These are phyloP conservation scores for Tonatia bakeri DNA, from an alignment of 2,113 vertebrate species.

Conservation along the genomic window DNA sequence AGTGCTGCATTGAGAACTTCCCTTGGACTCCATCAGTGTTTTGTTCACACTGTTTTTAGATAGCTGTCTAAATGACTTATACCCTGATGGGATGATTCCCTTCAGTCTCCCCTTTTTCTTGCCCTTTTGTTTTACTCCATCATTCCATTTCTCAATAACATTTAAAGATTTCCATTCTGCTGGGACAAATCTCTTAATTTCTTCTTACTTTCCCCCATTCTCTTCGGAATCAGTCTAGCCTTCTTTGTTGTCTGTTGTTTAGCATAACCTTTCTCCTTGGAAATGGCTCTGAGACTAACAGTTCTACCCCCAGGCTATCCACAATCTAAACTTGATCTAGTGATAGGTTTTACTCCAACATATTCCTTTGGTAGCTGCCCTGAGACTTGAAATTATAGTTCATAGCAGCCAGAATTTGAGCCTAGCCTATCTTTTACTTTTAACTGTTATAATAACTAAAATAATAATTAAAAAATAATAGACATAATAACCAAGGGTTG, in stretches of 20 bases:
- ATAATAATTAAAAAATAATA: background rate
- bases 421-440: background rate
- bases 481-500: background rate
- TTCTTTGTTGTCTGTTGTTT: background rate
- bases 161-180: background rate
- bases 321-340: background rate
- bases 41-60: background rate
- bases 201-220: background rate
- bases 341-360: background rate
- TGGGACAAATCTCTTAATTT: background rate
- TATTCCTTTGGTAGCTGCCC: background rate
- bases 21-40: background rate
- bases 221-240: background rate
- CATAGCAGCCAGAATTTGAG: background rate
- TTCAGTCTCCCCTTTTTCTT: background rate
- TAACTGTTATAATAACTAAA: background rate
- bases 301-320: background rate
- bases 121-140: background rate
- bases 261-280: background rate
- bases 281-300: background rate
- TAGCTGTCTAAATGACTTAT: background rate
- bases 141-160: background rate
- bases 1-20: background rate
- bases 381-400: background rate
- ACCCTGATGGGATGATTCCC: background rate